Percentiles rank a stretch among this genome's conserved stretches.
phyloP scores from a whole-genome alignment of 2,113 vertebrate genomes.

The Tetrax tetrax region DNA sequence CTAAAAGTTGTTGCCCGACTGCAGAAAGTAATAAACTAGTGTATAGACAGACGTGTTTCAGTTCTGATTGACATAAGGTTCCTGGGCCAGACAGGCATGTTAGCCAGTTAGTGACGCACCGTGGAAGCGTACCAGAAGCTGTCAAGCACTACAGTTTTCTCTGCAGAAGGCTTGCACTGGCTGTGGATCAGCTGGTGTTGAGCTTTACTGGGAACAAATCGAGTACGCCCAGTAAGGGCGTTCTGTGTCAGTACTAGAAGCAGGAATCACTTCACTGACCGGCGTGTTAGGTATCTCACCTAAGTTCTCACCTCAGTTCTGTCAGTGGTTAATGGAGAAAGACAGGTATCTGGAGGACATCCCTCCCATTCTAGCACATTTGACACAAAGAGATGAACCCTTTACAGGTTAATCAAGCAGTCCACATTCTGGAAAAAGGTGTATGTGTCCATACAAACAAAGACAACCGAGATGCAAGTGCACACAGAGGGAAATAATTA shows the following conservation, averaged over 20 bases:
- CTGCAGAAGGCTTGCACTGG: neutral
- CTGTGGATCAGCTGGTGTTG: neutral
- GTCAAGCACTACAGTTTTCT: neutral
- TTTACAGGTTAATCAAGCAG: neutral
- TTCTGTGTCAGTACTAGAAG: neutral
- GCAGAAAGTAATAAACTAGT: neutral
- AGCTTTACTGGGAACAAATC: neutral
- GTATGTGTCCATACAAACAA: neutral
- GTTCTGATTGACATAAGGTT: neutral
- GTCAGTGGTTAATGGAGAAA: neutral
- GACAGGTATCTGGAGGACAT: neutral
- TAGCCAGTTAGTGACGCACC: neutral
- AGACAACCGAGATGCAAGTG: neutral
- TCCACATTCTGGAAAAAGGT: neutral
- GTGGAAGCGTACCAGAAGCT: neutral
- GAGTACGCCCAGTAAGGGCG: neutral
- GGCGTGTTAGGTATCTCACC: neutral
- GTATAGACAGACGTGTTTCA: neutral
- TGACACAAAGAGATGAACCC: neutral
- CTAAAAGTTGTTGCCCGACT: neutral
- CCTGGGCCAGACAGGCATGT: neutral
- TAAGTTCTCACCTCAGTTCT: neutral
- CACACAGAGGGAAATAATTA: neutral
- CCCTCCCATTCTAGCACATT: neutral
- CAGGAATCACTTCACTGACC: neutral